Evolutionary conservation across 2,113 vertebrate species (phyloP).

Genomic region (Trematocara zebra): DNA sequence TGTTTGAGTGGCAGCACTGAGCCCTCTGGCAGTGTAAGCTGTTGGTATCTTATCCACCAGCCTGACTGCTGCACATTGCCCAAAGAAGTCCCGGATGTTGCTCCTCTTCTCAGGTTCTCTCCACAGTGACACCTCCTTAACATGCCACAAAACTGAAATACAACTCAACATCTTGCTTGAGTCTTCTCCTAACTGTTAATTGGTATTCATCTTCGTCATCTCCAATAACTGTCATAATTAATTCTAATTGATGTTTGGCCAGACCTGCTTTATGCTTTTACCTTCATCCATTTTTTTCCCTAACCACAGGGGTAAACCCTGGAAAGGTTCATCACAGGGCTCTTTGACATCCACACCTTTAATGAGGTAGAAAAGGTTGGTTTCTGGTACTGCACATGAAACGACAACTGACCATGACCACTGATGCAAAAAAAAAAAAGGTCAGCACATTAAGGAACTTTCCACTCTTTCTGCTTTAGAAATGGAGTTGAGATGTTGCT

Average conservation of each 20-base stretch:
- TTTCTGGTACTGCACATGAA: neutral
- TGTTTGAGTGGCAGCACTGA: constrained; percentile 23
- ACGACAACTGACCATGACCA: neutral
- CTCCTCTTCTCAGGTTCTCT: constrained; percentile 2
- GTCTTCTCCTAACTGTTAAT: neutral
- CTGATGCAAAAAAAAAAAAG: neutral
- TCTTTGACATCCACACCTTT: neutral
- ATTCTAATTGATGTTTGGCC: neutral
- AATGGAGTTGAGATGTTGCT: neutral
- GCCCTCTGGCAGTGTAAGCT: neutral
- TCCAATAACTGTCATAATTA: neutral
- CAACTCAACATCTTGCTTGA: neutral
- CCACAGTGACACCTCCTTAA: constrained; percentile 19
- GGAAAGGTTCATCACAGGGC: neutral
- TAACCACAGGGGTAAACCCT: neutral
- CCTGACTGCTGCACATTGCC: neutral
- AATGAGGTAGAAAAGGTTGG: neutral
- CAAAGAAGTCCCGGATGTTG: neutral
- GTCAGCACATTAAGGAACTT: neutral
- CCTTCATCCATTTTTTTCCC: neutral
- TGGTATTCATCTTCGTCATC: neutral
- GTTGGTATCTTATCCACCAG: constrained; percentile 1
- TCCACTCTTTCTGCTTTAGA: neutral
- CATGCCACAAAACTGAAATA: neutral
- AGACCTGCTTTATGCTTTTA: neutral